A percentile compares a stretch with the other conserved stretches of the same genome.
These are phyloP conservation scores for Clinocottus analis DNA, from an alignment of 2,113 vertebrate species.

Conservation along the genomic window DNA sequence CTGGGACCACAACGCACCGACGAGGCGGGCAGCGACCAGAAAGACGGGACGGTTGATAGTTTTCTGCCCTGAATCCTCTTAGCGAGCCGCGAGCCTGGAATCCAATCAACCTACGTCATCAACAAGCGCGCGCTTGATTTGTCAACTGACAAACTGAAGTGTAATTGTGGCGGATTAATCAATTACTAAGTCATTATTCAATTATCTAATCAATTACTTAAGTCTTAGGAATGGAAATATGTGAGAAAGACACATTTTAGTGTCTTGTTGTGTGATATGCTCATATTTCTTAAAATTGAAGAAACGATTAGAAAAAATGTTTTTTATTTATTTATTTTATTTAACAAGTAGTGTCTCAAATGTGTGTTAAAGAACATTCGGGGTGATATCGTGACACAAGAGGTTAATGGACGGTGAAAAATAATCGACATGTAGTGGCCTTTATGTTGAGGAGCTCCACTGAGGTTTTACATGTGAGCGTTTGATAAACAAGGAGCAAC, in stretches of 20 bases:
- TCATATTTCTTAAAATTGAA: too few relatives aligned
- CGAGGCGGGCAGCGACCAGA: not conserved
- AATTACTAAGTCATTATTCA: too few relatives aligned
- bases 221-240: too few relatives aligned
- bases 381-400: not conserved
- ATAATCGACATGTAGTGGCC: not conserved
- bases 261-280: too few relatives aligned
- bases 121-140: constrained; percentile 7
- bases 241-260: too few relatives aligned
- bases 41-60: not conserved
- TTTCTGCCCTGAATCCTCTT: constrained; percentile 37
- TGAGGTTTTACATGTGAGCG: not conserved
- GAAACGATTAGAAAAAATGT: too few relatives aligned
- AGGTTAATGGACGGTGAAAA: not conserved
- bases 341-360: not conserved
- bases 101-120: constrained; percentile 15
- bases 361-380: not conserved
- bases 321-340: too few relatives aligned
- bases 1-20: not conserved
- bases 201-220: too few relatives aligned
- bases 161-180: not conserved
- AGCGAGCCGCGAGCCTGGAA: not conserved
- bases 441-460: not conserved
- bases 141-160: too few relatives aligned
- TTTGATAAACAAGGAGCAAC: not conserved